Conservation (phyloP, 2,113 vertebrate genomes). For the Labeo rohita region DNA sequence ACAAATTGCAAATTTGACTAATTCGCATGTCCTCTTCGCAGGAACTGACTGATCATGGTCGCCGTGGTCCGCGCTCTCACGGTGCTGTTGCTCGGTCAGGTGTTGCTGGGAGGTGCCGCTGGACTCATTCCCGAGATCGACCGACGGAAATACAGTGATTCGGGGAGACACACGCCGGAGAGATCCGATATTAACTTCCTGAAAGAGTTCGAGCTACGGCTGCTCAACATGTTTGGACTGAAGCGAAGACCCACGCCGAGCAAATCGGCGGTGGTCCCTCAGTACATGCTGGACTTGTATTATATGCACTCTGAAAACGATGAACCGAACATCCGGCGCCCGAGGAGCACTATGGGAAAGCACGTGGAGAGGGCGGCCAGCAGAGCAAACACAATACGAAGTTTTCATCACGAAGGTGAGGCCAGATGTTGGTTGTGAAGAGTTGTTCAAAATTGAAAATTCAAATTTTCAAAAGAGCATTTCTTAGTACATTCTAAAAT, state of each 20-base stretch:
- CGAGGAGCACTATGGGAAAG: slow-evolving; percentile 77
- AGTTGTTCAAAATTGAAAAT: background rate
- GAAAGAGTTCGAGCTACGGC: slow-evolving; percentile 90
- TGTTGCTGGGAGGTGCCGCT: slow-evolving; percentile 89
- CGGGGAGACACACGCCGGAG: slow-evolving; percentile 80
- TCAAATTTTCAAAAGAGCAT: background rate
- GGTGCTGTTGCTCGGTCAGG: slow-evolving; percentile 96
- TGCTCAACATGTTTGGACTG: slow-evolving; percentile 95
- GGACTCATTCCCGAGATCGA: slow-evolving; percentile 93
- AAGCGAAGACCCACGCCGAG: slow-evolving; percentile 90
- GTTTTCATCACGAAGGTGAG: slow-evolving; percentile 98
- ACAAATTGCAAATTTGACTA: too few relatives aligned
- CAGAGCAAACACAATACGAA: slow-evolving; percentile 94
- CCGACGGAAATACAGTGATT: slow-evolving; percentile 86
- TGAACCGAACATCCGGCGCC: slow-evolving; percentile 78
- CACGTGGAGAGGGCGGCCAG: slow-evolving; percentile 89
- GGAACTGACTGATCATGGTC: slow-evolving; percentile 96
- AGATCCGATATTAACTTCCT: slow-evolving; percentile 84
- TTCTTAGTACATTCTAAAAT: slow-evolving; percentile 1
- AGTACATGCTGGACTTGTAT: slow-evolving; percentile 96
- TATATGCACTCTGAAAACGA: slow-evolving; percentile 86
- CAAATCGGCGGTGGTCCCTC: slow-evolving; percentile 90
- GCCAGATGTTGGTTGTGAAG: slow-evolving; percentile 53
- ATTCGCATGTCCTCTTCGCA: slow-evolving; percentile 68
- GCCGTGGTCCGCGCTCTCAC: slow-evolving; percentile 92